Evolutionary conservation across 2,888 invertebrate genomes (phyloP), one percentile per base, ranked within the genome.

Genomic region (Troglohyphantes excavatus): DNA sequence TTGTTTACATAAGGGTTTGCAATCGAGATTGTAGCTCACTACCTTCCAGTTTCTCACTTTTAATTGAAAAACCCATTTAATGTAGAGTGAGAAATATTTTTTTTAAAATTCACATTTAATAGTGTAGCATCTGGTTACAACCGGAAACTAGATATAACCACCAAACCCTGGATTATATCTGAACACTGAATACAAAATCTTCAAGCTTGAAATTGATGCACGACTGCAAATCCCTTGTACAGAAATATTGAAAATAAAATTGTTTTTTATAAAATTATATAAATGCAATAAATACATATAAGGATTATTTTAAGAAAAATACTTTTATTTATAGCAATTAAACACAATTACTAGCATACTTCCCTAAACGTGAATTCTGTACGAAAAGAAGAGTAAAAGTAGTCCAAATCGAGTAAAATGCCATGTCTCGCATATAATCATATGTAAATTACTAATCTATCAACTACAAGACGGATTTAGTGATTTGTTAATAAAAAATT

Each of bases 271-370:
- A 63, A 78, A 78, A 78, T 78, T 23, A 78, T 78, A 78, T 78
- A 78, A 78, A 78, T 43, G 78, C 78, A 78, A 78, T 78, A 78
- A 78, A 78, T 78, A 63, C 63, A 78, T n/a, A n/a, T 33, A 76
- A 59, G 29, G 21, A 29, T 59, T 29, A 61, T 33, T 39, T 63
- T 78, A 78, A 72, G 46, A 72, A 78, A 78, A 65, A 78, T 78
- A 78, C 39, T 43, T 78, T 65, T 23, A 23, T 76, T 76, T 33
- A 33, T 29, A 26, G 43, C 43, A 43, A 26, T 46, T 21, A 46
- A 72, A 46, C 23, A 46, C 43, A 72, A 46, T 5, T 53, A 53
- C 53, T 53, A 53, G 17, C n/a, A n/a, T 53, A 53, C 13, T n/a
- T 53, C 17, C n/a, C 53, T 53, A 53, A 53, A 53, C n/a, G n/a